Evolutionary conservation across 2,888 invertebrate species (phyloP).

Genomic region (Epistrophe grossulariae): DNA sequence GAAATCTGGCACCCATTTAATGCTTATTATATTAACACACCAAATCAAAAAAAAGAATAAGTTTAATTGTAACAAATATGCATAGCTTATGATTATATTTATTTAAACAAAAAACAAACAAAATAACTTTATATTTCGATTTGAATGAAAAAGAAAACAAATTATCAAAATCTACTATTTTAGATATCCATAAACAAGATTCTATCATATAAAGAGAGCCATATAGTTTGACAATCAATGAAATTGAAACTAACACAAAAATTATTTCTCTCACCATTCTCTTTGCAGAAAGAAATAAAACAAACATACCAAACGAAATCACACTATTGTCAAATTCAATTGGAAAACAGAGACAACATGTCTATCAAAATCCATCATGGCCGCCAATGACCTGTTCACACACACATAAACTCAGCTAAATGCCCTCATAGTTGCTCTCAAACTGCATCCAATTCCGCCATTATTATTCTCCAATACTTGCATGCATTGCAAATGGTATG

Average conservation of each 20-base stretch:
- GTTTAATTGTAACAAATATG: background rate
- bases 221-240: constrained; percentile 52
- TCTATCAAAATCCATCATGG: constrained; percentile 62
- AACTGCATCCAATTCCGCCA: constrained; percentile 72
- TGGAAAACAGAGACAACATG: constrained; percentile 35
- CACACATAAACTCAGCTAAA: constrained; percentile 50
- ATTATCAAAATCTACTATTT: background rate
- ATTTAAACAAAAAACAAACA: background rate
- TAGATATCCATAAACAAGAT: background rate
- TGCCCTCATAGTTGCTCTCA: constrained; percentile 25
- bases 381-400: constrained; percentile 68
- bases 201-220: constrained; percentile 10
- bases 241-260: background rate
- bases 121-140: too few species aligned
- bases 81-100: background rate
- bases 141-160: background rate
- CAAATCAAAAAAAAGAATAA: background rate
- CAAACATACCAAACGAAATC: constrained; percentile 50
- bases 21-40: background rate
- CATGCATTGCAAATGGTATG: background rate
- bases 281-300: constrained; percentile 33
- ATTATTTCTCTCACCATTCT: constrained; percentile 20
- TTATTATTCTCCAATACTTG: constrained; percentile 54
- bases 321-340: background rate
- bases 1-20: background rate